Percentiles rank a stretch among this genome's conserved stretches.
Conservation (phyloP, 2,113 vertebrate genomes). For the Aix galericulata region DNA sequence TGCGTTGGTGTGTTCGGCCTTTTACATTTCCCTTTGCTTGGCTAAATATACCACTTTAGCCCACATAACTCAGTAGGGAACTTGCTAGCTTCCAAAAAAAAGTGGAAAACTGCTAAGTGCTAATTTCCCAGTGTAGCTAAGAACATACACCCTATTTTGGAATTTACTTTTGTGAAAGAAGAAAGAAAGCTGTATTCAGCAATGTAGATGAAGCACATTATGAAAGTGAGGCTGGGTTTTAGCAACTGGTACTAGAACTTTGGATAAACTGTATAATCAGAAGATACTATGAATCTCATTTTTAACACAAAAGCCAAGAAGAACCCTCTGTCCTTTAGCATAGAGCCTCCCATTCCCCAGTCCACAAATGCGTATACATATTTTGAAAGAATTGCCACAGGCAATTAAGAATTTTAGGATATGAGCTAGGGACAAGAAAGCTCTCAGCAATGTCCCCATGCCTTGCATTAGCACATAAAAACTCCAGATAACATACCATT, state of each 20-base stretch:
- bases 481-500: background rate
- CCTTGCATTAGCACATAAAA: background rate
- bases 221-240: background rate
- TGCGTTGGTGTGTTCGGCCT: background rate
- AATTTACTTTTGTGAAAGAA: background rate
- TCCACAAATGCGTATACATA: background rate
- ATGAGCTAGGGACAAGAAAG: background rate
- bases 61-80: background rate
- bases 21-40: constrained; percentile 9
- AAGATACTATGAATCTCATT: background rate
- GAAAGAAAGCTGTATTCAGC: constrained; percentile 1
- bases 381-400: background rate
- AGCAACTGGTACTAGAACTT: background rate
- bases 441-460: background rate
- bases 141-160: background rate
- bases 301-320: background rate
- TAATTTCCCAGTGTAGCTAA: background rate
- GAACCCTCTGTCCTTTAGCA: background rate
- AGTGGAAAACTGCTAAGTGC: background rate
- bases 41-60: background rate
- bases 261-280: constrained; percentile 3
- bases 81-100: background rate
- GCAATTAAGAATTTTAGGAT: background rate
- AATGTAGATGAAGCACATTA: background rate
- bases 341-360: background rate